phyloP scores from a whole-genome alignment of 1,140 invertebrate species.

The Pinna nobilis region DNA sequence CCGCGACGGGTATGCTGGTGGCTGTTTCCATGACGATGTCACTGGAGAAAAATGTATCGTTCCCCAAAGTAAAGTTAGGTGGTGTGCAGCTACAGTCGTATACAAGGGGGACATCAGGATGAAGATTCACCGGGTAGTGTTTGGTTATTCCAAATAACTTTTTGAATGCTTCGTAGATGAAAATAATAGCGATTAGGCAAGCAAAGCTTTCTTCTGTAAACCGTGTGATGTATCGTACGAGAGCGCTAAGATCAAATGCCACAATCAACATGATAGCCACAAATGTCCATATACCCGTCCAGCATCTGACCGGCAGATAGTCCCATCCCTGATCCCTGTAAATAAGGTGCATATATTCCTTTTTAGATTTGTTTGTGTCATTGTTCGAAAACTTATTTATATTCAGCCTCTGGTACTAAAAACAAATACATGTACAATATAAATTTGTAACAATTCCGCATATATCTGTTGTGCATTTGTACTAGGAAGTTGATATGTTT shows the following conservation, averaged over 20 bases:
- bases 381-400: too few species aligned
- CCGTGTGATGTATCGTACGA: slow-evolving; percentile 98
- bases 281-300: slow-evolving; percentile 96
- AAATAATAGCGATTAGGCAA: slow-evolving; percentile 98
- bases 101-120: slow-evolving; percentile 49
- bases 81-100: slow-evolving; percentile 62
- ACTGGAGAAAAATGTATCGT: slow-evolving; percentile 17
- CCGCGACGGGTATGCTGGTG: not conserved
- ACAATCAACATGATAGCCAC: slow-evolving; percentile 92
- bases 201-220: slow-evolving; percentile 99
- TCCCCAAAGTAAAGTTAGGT: slow-evolving; percentile 36
- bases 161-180: slow-evolving; percentile 94
- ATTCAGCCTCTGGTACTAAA: too few species aligned
- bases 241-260: slow-evolving; percentile 95
- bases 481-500: too few species aligned
- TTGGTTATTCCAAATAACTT: slow-evolving; percentile 72
- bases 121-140: slow-evolving; percentile 56
- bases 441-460: too few species aligned
- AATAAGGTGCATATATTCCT: too few species aligned
- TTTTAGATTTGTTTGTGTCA: too few species aligned
- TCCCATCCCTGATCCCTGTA: slow-evolving; percentile 83
- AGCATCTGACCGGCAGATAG: slow-evolving; percentile 93
- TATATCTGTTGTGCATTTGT: too few species aligned
- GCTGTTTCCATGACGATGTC: slow-evolving; percentile 3
- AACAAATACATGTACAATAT: too few species aligned